Conservation (phyloP, 64 coral and sea anemone genomes). For the Montipora sp. region DNA sequence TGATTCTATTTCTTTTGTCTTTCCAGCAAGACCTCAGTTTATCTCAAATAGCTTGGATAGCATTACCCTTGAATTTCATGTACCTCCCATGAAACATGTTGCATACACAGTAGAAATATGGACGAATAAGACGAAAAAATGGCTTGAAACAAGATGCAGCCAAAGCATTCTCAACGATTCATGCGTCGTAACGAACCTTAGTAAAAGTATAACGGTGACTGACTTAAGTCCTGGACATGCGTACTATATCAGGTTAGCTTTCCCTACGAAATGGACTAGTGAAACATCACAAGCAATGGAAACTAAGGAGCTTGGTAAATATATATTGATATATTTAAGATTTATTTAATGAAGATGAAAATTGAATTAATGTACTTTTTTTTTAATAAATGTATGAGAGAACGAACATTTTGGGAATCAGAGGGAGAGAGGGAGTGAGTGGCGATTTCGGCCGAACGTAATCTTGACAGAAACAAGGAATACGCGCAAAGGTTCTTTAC, state of each 20-base stretch:
- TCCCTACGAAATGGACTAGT: neutral
- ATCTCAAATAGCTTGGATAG: slow-evolving; percentile 27
- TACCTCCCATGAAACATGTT: neutral
- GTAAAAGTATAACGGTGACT: neutral
- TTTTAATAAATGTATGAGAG: too few species aligned
- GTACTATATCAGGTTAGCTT: slow-evolving; percentile 12
- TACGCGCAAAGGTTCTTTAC: too few species aligned
- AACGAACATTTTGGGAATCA: too few species aligned
- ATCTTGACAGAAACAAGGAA: too few species aligned
- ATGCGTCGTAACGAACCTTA: slow-evolving; percentile 5
- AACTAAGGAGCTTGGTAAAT: slow-evolving; percentile 19
- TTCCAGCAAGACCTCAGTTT: neutral
- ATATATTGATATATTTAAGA: neutral
- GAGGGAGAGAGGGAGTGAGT: too few species aligned
- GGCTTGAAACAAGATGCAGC: neutral
- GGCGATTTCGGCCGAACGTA: too few species aligned
- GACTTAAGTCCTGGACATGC: slow-evolving; percentile 12
- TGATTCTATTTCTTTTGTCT: neutral
- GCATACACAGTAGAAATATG: slow-evolving; percentile 17
- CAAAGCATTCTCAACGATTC: neutral
- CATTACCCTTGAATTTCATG: neutral
- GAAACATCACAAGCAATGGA: slow-evolving; percentile 7
- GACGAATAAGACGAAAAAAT: slow-evolving; percentile 19
- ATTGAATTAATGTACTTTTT: too few species aligned
- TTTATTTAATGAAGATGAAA: too few species aligned